Evolutionary conservation across 2,113 vertebrate genomes (phyloP).

Genomic region (Macaca mulatta): DNA sequence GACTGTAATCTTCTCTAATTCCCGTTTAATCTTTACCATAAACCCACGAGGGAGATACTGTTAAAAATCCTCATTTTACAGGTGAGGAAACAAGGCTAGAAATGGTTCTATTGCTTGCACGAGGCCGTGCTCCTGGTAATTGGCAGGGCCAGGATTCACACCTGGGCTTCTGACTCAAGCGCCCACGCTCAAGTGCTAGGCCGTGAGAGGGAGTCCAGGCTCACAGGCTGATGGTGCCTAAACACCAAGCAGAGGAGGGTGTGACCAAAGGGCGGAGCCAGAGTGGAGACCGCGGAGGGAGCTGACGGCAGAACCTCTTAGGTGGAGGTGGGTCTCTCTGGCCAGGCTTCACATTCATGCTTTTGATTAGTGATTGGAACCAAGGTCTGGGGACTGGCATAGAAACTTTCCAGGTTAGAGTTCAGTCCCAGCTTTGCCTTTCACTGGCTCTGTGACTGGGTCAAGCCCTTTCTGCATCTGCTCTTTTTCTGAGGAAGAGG

Average conservation of each 20-base stretch:
- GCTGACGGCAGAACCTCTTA: fast-evolving
- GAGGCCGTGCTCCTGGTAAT: background rate
- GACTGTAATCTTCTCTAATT: background rate
- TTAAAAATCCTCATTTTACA: background rate
- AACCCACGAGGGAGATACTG: background rate
- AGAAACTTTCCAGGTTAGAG: background rate
- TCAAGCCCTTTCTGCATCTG: background rate
- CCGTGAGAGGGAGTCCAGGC: background rate
- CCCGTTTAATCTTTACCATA: background rate
- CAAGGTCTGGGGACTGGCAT: background rate
- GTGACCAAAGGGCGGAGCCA: background rate
- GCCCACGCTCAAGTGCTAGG: fast-evolving
- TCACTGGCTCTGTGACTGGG: background rate
- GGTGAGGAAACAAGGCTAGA: background rate
- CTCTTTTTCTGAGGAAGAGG: background rate
- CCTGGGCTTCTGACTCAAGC: background rate
- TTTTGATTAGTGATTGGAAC: background rate
- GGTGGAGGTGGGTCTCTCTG: background rate
- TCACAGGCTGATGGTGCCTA: background rate
- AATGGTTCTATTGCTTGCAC: background rate
- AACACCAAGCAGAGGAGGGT: background rate
- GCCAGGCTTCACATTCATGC: background rate
- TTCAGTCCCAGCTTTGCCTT: background rate
- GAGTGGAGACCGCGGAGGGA: background rate
- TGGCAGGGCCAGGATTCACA: background rate